Evolutionary conservation across 1,140 invertebrate genomes (phyloP).

Genomic region (Magallana angulata): DNA sequence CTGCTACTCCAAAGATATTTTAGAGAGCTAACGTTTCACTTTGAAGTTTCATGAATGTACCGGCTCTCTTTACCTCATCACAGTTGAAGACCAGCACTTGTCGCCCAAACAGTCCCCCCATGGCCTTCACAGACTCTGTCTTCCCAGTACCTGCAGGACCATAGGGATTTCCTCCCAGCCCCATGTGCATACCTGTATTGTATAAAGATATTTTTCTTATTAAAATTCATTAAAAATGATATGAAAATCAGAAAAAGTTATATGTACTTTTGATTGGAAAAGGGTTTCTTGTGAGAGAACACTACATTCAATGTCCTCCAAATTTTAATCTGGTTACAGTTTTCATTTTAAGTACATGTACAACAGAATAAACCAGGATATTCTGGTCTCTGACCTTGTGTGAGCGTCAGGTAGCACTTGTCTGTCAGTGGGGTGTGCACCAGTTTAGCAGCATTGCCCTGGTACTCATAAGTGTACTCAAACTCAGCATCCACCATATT

Average conservation of each 20-base stretch:
- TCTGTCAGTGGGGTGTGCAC: conserved; percentile 96
- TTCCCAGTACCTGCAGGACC: conserved; percentile 99
- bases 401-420: conserved; percentile 96
- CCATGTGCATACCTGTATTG: conserved; percentile 90
- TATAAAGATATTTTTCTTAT: too few species aligned
- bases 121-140: conserved; percentile 97
- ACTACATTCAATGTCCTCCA: too few species aligned
- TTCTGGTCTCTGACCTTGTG: conserved; percentile 83
- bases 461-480: conserved; percentile 98
- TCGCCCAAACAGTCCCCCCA: conserved; percentile 92
- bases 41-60: neutral
- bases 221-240: neutral
- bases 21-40: too few species aligned
- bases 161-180: conserved; percentile 98
- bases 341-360: too few species aligned
- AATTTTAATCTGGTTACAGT: too few species aligned
- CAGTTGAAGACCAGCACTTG: conserved; percentile 98
- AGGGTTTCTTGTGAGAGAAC: too few species aligned
- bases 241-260: too few species aligned
- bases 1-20: too few species aligned
- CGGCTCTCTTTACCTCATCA: conserved; percentile 92
- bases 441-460: conserved; percentile 93
- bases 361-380: too few species aligned
- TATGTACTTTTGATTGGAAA: too few species aligned
- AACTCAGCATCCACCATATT: conserved; percentile 93